Percentiles rank a stretch among this genome's conserved stretches.
Evolutionary conservation across 2,113 vertebrate genomes (phyloP).

Genomic region (Lophius piscatorius): DNA sequence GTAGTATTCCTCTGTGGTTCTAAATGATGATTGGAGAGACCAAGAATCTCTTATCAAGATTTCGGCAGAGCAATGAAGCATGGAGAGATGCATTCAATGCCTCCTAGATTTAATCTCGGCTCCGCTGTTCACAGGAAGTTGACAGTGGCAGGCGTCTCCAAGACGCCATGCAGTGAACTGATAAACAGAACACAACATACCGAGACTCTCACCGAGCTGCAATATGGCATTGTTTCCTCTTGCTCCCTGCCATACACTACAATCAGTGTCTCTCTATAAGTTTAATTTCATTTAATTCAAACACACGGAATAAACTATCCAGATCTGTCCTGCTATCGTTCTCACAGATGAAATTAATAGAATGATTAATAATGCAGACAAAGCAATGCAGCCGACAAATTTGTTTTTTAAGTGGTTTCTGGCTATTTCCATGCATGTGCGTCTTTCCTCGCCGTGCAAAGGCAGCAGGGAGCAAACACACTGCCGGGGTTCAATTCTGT

Average conservation of each 20-base stretch:
- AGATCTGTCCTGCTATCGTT: conserved; percentile 18
- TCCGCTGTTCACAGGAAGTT: conserved; percentile 41
- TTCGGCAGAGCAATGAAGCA: conserved; percentile 50
- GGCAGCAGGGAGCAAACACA: background rate
- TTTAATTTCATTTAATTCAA: conserved; percentile 66
- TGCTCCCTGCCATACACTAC: conserved; percentile 66
- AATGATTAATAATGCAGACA: conserved; percentile 18
- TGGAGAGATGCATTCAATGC: conserved; percentile 36
- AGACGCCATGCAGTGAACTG: conserved; percentile 34
- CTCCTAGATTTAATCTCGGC: conserved; percentile 68
- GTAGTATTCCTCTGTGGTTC: conserved; percentile 65
- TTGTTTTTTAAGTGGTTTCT: background rate
- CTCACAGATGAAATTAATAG: conserved; percentile 20
- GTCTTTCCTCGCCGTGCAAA: background rate
- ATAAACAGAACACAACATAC: conserved; percentile 43
- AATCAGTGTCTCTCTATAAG: conserved; percentile 59
- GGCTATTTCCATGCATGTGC: too few relatives aligned
- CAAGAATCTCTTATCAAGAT: conserved; percentile 69
- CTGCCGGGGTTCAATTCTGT: background rate
- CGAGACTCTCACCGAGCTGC: conserved; percentile 54
- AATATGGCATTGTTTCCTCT: conserved; percentile 75
- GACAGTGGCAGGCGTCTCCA: conserved; percentile 34
- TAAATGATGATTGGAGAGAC: conserved; percentile 67
- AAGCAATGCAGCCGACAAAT: background rate
- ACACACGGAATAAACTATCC: conserved; percentile 43